Evolutionary conservation across 92 coral and sea anemone genomes (phyloP), one percentile per base, ranked within the genome.

Genomic region (Virgularia gustaviana): DNA sequence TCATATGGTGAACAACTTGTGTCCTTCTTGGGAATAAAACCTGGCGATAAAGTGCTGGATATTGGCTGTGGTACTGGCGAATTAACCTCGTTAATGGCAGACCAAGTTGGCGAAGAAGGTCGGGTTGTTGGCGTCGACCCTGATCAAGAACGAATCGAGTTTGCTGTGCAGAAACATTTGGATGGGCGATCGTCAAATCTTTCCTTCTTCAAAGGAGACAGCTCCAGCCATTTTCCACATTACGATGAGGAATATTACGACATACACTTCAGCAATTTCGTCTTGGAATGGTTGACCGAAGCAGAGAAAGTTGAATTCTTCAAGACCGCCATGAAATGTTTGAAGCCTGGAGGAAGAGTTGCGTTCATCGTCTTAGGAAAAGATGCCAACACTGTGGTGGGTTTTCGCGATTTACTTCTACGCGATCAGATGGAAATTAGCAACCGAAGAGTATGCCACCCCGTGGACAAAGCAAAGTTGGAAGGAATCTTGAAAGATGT

Each of bases 1-100:
- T 24, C 29, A 24, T 59, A 59, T 18, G 65, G 65, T 1, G 39
- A 63, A 27, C 19, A n/a, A 22, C 19, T 65, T 24, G 55, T 32
- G 9, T 0, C 3, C 12, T 10, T 0, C 3, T 31, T 49, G 7
- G 55, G 57, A 0, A 22, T 65, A 25, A 65, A 65, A 44, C 24
- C 22, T 16, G 72, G 72, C 13, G 36, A 65, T 15, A 44, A 42
- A 42, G 36, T 65, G 15, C 34, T 65, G 12, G 72, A 65, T 38
- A 65, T 65, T 55, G 72, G 72, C 23, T 66, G 73, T 44, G 73
- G 73, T 13, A 66, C 73, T 29, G 73, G 73, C 20, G 73, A 66
- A 44, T 19, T 66, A 11, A 66, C 73, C 22, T 24, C 73, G 34
- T 66, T 66, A 20, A 49, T 66, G 13, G 73, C 73, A 15, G 58